Evolutionary conservation across 2,113 vertebrate genomes (phyloP).

Genomic region (Pantherophis guttatus): DNA sequence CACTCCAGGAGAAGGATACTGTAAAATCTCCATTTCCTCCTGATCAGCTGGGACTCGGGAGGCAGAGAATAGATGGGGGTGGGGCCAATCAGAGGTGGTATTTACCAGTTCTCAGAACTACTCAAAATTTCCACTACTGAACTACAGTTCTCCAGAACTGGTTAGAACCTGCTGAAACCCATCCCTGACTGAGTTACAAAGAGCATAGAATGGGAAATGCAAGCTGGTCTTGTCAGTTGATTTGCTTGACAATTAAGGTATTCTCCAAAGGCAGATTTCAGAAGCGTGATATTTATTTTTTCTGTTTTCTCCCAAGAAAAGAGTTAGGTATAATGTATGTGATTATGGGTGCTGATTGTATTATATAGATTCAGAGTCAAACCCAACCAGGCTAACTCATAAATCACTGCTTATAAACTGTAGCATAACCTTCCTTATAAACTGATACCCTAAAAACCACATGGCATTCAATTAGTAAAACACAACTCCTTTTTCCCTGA

Average conservation of each 20-base stretch:
- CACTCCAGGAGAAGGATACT: too few species aligned
- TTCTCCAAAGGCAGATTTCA: neutral
- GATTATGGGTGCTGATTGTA: neutral
- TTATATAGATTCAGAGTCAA: neutral
- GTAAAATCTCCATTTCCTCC: too few species aligned
- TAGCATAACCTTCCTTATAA: neutral
- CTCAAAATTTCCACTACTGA: too few species aligned
- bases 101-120: too few species aligned
- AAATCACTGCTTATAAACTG: neutral
- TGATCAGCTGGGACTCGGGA: too few species aligned
- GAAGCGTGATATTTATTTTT: neutral
- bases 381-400: neutral
- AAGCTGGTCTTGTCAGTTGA: neutral
- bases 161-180: too few species aligned
- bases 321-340: neutral
- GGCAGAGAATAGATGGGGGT: too few species aligned
- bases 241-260: neutral
- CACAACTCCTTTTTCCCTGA: neutral
- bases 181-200: neutral
- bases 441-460: neutral
- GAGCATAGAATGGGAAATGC: neutral
- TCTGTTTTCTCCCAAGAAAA: neutral
- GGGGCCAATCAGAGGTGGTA: too few species aligned
- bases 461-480: neutral
- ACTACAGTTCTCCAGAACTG: too few species aligned